Conservation (phyloP, 2,113 vertebrate species). For the Progne subis region DNA sequence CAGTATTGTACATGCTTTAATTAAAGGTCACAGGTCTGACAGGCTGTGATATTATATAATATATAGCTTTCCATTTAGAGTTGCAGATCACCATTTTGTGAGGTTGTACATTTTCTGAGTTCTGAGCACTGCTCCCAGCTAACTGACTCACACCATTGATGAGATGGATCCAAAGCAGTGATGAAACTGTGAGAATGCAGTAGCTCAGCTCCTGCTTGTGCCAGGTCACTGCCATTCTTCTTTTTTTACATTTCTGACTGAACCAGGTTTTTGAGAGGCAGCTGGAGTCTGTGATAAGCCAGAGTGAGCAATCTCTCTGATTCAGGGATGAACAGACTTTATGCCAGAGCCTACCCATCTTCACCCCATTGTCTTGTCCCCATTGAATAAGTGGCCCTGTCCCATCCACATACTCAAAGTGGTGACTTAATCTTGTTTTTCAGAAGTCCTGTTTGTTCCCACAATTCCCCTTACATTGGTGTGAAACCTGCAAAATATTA, state of each 20-base stretch:
- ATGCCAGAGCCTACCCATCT: not conserved
- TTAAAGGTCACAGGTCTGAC: slow-evolving; percentile 32
- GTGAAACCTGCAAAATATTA: not conserved
- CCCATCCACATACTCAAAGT: not conserved
- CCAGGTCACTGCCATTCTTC: not conserved
- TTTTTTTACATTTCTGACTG: not conserved
- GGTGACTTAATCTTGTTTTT: not conserved
- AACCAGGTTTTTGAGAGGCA: not conserved
- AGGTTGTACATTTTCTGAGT: not conserved
- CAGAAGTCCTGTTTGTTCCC: not conserved
- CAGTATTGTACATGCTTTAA: slow-evolving; percentile 23
- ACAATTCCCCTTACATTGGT: not conserved
- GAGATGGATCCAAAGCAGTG: not conserved
- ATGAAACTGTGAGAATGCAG: not conserved
- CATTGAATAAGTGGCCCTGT: not conserved
- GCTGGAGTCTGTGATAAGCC: not conserved
- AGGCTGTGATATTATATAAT: not conserved
- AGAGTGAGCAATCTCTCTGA: not conserved
- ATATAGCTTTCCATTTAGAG: not conserved
- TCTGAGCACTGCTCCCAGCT: not conserved
- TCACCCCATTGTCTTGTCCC: not conserved
- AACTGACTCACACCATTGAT: not conserved
- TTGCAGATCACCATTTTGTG: not conserved
- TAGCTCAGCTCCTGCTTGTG: not conserved
- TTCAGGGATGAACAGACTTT: not conserved